Base-by-base conservation (phyloP, 2,888 invertebrate genomes). In the Chironomus riparius region DNA sequence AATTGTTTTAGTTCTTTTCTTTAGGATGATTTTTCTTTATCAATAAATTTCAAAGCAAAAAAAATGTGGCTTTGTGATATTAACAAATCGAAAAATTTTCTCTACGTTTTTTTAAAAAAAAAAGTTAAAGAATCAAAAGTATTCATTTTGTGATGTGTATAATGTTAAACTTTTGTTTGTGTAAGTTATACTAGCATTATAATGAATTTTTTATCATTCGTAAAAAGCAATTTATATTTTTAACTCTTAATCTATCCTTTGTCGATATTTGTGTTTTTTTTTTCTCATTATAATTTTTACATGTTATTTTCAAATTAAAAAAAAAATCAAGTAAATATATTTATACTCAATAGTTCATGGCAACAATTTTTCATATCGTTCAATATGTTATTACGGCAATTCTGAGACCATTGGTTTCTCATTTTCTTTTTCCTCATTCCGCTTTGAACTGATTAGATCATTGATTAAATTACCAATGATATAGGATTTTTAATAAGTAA, bases 391-490 rank as follows among this genome's bases (percentile, higher is more conserved):
- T 71, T 56, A 56, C 47, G 50, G 71, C 71, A 47, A 21, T 24
- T 22, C 22, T 71, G 71, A 71, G 71, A 71, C 71, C 71, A 71
- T 56, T 65, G 3, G 21, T 65, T 65, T 24, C 22, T 21, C 24
- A 21, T 22, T 18, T 56, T 56, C 5, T 2, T 38, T 38, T 56
- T 56, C 50, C 38, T 56, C 18, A 56, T 56, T 56, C 56, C 18
- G 56, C 18, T 56, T 56, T 56, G 56, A 56, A 56, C 56, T 56
- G 38, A 38, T 38, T 38, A 38, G 4, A 38, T 38, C 38, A 38
- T 38, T 38, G 38, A 38, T 38, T 38, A 10, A 38, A 38, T 38
- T 38, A 38, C 38, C 38, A 38, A 38, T 38, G 38, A 38, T 38
- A 10, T 38, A 10, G 38, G 38, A 38, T 38, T 38, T 38, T 38